A percentile compares a stretch with the other conserved stretches of the same genome.
Evolutionary conservation across 2,797 vertebrate genomes (phyloP).

Genomic region (Borostomias antarcticus): DNA sequence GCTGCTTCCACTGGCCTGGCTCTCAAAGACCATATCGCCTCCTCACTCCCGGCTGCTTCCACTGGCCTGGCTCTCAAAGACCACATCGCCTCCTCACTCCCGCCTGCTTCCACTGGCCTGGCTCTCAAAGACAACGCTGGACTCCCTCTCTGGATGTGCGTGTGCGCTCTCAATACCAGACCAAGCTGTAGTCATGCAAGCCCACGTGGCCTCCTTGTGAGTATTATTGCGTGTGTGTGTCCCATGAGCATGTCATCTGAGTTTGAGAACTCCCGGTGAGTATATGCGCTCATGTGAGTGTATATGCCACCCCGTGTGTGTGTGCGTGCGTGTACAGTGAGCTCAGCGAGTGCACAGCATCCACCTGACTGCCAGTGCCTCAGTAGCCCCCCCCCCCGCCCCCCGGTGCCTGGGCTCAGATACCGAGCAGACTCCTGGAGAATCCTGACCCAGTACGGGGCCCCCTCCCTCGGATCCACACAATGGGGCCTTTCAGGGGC

Average conservation of each 20-base stretch:
- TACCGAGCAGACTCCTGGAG: slow-evolving; percentile 64
- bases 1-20: no score
- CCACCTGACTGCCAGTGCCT: slow-evolving; percentile 29
- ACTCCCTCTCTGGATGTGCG: no score
- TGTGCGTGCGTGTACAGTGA: neutral
- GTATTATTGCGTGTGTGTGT: slow-evolving; percentile 35
- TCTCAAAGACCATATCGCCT: no score
- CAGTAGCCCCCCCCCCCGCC: slow-evolving; percentile 52
- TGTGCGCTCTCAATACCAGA: no score
- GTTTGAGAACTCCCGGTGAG: no score
- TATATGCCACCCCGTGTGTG: no score
- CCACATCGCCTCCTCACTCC: neutral
- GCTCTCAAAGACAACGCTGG: no score
- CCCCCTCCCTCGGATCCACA: slow-evolving; percentile 52
- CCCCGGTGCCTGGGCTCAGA: slow-evolving; percentile 32
- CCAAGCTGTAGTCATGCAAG: neutral
- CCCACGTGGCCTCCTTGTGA: slow-evolving; percentile 14
- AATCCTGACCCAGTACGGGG: slow-evolving; percentile 25
- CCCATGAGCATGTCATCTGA: slow-evolving; percentile 10
- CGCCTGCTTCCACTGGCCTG: neutral
- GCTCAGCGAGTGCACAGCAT: neutral
- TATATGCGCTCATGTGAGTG: no score
- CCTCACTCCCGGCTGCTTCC: neutral
- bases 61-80: no score
- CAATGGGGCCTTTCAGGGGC: slow-evolving; percentile 67